These are phyloP conservation scores for Virgularia gustaviana DNA, from an alignment of 92 coral and sea anemone genomes.

Conservation along the genomic window DNA sequence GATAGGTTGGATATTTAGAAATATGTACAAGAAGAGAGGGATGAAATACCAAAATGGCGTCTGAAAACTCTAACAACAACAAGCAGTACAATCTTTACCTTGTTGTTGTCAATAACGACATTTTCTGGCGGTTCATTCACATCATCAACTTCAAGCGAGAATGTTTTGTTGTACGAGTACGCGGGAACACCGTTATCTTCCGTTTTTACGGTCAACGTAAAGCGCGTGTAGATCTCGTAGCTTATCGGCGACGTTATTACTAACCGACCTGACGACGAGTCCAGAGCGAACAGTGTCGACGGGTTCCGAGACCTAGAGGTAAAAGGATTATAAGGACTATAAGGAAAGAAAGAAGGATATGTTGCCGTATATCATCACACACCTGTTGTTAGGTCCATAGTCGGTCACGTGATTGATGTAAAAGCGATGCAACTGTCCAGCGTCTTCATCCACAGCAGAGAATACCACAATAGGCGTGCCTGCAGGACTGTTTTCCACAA, in stretches of 20 bases:
- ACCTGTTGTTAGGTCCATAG: conserved; percentile 38
- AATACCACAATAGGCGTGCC: conserved; percentile 28
- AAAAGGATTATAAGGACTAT: background rate
- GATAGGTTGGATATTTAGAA: background rate
- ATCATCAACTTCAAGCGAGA: conserved; percentile 64
- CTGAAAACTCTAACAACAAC: background rate
- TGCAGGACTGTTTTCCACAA: conserved; percentile 9
- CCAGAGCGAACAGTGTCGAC: conserved; percentile 1
- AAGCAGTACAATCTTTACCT: conserved; percentile 34
- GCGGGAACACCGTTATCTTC: conserved; percentile 91
- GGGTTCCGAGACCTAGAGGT: background rate
- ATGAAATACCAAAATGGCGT: too few relatives aligned
- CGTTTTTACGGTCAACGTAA: conserved; percentile 59
- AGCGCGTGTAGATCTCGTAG: conserved; percentile 62
- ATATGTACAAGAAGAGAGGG: background rate
- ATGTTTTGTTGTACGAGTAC: conserved; percentile 58
- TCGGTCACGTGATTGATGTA: conserved; percentile 10
- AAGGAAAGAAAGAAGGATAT: background rate
- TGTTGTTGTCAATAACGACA: conserved; percentile 57
- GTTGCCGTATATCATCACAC: background rate
- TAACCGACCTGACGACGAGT: conserved; percentile 19
- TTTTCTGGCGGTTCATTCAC: conserved; percentile 71
- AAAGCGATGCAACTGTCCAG: conserved; percentile 39
- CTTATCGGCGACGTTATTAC: conserved; percentile 44
- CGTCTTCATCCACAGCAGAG: conserved; percentile 28